Conservation (phyloP, 2,888 invertebrate species). For the Aromia moschata region DNA sequence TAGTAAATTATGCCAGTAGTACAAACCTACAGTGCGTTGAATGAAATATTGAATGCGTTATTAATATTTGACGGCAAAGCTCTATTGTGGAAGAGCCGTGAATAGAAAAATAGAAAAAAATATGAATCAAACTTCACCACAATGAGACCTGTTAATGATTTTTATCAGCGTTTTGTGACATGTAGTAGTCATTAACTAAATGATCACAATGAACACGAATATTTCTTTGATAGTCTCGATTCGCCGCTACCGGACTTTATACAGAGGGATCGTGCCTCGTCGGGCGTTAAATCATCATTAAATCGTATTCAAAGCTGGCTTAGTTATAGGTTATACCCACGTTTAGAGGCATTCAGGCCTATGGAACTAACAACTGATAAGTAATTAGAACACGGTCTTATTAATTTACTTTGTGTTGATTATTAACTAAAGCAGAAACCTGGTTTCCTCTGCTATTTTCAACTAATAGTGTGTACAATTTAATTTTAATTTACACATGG, state of each 20-base stretch:
- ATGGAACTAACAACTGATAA: not conserved
- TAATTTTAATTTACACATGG: no score
- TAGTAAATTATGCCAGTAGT: not conserved
- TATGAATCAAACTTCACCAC: conserved; percentile 16
- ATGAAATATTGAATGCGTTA: no score
- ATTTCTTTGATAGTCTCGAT: conserved; percentile 22
- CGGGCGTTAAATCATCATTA: conserved; percentile 20
- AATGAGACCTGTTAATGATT: conserved; percentile 15
- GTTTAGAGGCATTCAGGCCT: not conserved
- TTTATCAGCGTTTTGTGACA: conserved; percentile 6
- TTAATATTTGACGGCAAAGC: not conserved
- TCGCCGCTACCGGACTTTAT: conserved; percentile 19
- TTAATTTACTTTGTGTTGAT: not conserved
- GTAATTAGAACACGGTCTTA: not conserved
- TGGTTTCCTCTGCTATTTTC: no score
- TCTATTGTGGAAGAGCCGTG: conserved; percentile 1
- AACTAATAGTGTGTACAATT: no score
- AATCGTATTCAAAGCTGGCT: conserved; percentile 15
- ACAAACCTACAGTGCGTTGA: not conserved
- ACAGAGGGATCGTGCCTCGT: not conserved
- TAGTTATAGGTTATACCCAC: conserved; percentile 1
- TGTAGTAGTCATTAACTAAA: conserved; percentile 11
- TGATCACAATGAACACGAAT: conserved; percentile 17
- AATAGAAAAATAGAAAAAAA: conserved; percentile 10
- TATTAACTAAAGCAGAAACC: no score